Evolutionary conservation across 2,797 vertebrate species (phyloP).

Genomic region (Pangasius djambal): DNA sequence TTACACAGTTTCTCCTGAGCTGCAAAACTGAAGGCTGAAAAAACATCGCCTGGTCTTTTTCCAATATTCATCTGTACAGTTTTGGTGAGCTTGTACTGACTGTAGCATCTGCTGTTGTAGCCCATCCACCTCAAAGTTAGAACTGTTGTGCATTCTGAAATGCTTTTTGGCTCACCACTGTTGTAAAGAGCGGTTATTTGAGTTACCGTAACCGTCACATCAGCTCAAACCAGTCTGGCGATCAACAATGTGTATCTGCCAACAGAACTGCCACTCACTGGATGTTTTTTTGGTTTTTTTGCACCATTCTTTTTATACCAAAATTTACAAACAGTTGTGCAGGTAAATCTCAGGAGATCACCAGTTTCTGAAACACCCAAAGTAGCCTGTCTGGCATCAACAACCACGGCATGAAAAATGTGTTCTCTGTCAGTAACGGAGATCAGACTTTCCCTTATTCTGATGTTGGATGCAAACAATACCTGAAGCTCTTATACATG

Average conservation of each 20-base stretch:
- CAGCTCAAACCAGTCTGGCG: background rate
- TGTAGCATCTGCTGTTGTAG: background rate
- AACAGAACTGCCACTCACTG: background rate
- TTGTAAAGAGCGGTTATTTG: background rate
- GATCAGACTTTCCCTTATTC: background rate
- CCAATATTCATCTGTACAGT: background rate
- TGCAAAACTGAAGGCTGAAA: background rate
- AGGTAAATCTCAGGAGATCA: too few species aligned
- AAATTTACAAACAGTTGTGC: background rate
- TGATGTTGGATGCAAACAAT: background rate
- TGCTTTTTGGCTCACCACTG: background rate
- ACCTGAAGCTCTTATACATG: background rate
- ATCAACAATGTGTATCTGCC: background rate
- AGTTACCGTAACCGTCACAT: too few species aligned
- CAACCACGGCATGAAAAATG: background rate
- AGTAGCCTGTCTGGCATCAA: background rate
- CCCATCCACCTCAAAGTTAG: too few species aligned
- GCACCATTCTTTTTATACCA: background rate
- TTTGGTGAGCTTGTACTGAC: background rate
- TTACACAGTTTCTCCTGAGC: background rate
- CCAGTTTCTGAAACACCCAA: background rate
- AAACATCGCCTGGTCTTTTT: background rate
- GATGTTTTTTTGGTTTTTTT: background rate
- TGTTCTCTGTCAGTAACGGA: background rate
- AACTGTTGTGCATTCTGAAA: background rate